These are phyloP conservation scores for Echinarachnius parma DNA, from an alignment of 53 echinoderm and acorn worm species.

Conservation along the genomic window DNA sequence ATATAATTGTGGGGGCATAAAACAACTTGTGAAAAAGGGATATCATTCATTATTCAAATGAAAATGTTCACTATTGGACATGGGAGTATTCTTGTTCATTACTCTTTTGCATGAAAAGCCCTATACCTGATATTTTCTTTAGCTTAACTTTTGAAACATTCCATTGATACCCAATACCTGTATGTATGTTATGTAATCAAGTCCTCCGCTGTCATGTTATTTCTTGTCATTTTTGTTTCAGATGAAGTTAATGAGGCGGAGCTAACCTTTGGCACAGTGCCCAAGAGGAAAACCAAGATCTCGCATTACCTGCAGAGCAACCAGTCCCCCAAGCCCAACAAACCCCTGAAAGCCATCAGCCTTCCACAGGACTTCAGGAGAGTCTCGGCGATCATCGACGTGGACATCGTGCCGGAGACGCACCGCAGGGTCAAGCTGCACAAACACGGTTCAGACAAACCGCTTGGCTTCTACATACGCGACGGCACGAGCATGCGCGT, in stretches of 20 bases:
- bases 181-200: no score
- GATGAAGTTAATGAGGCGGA: slow-evolving; percentile 62
- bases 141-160: no score
- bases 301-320: slow-evolving; percentile 48
- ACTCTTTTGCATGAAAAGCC: no score
- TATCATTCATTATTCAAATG: no score
- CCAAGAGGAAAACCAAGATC: slow-evolving; percentile 80
- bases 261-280: slow-evolving; percentile 53
- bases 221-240: no score
- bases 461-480: slow-evolving; percentile 97
- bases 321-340: slow-evolving; percentile 55
- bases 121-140: no score
- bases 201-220: no score
- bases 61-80: no score
- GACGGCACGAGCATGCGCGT: slow-evolving; percentile 97
- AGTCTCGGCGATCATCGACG: slow-evolving; percentile 98
- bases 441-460: slow-evolving; percentile 98
- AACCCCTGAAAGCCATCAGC: slow-evolving; percentile 67
- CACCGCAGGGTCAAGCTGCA: slow-evolving; percentile 91
- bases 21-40: no score
- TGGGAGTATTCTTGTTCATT: no score
- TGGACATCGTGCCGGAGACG: slow-evolving; percentile 93
- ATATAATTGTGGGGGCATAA: no score
- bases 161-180: no score
- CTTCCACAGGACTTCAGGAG: slow-evolving; percentile 97